Conservation (phyloP, 2,113 vertebrate genomes). For the Petrocephalus zakoni region DNA sequence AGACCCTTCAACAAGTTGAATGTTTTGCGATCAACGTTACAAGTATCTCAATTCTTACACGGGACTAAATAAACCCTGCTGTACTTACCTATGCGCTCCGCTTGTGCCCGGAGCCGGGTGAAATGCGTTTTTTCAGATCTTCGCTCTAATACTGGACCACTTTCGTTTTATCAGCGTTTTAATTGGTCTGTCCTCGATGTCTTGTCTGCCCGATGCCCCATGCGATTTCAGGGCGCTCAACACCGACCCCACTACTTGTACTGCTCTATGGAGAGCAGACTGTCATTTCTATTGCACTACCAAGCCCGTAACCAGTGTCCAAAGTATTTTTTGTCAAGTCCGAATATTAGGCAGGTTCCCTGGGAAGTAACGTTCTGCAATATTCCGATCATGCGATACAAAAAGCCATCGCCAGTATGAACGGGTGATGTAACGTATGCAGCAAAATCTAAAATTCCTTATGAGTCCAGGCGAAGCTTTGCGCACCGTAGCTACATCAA, state of each 20-base stretch:
- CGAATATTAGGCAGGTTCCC: neutral
- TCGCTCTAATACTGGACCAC: neutral
- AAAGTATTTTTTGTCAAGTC: neutral
- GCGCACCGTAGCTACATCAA: neutral
- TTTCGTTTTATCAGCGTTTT: neutral
- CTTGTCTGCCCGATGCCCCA: neutral
- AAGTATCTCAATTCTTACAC: neutral
- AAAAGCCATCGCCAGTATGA: neutral
- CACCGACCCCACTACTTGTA: neutral
- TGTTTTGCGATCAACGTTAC: neutral
- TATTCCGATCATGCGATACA: neutral
- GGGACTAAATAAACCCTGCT: neutral
- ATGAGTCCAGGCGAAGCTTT: neutral
- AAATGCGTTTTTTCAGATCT: neutral
- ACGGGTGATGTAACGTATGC: neutral
- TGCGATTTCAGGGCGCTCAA: neutral
- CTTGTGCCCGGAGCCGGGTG: neutral
- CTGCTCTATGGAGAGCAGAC: neutral
- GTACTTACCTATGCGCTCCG: constrained; percentile 2
- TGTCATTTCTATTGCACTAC: neutral
- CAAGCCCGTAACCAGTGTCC: neutral
- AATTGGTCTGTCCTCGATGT: neutral
- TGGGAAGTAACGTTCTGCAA: neutral
- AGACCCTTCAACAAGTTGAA: neutral
- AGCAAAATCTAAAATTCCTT: constrained; percentile 8